phyloP scores from a whole-genome alignment of 2,113 vertebrate genomes.

The Embiotoca jacksoni region DNA sequence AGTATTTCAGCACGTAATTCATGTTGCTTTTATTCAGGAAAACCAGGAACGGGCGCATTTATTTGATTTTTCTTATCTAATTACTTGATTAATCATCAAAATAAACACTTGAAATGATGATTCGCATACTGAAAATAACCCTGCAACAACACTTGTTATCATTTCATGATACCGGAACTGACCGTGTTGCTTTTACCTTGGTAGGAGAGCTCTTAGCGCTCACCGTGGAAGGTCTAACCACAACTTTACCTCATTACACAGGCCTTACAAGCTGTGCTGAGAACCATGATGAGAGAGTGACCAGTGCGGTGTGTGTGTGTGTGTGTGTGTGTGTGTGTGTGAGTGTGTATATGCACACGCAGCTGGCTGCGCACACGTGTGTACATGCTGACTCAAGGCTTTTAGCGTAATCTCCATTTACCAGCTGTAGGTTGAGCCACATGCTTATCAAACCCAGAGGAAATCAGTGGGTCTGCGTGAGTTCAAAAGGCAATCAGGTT shows the following conservation, averaged over 20 bases:
- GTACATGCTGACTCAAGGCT: conserved; percentile 65
- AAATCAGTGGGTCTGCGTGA: conserved; percentile 29
- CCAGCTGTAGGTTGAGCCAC: conserved; percentile 69
- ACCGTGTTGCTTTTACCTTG: neutral
- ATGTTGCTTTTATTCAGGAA: neutral
- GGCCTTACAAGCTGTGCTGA: conserved; percentile 37
- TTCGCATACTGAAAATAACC: neutral
- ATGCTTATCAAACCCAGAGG: conserved; percentile 61
- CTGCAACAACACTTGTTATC: neutral
- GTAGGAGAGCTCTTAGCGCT: neutral
- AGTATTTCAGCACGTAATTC: neutral
- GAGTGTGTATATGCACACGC: conserved; percentile 9
- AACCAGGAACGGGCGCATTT: neutral
- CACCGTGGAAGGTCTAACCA: conserved; percentile 1
- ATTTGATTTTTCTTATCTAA: neutral
- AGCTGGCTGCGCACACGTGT: conserved; percentile 34
- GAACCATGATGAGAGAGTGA: conserved; percentile 41
- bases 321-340: conserved; percentile 8
- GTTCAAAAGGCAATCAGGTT: conserved; percentile 65
- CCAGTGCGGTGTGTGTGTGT: conserved; percentile 9
- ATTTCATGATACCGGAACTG: too few relatives aligned
- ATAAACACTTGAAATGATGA: neutral
- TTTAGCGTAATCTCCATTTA: conserved; percentile 57
- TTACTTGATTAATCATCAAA: neutral
- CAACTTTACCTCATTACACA: conserved; percentile 46